A percentile compares a stretch with the other conserved stretches of the same genome.
phyloP scores from a whole-genome alignment of 1,140 invertebrate genomes.

The Papilio dardanus region DNA sequence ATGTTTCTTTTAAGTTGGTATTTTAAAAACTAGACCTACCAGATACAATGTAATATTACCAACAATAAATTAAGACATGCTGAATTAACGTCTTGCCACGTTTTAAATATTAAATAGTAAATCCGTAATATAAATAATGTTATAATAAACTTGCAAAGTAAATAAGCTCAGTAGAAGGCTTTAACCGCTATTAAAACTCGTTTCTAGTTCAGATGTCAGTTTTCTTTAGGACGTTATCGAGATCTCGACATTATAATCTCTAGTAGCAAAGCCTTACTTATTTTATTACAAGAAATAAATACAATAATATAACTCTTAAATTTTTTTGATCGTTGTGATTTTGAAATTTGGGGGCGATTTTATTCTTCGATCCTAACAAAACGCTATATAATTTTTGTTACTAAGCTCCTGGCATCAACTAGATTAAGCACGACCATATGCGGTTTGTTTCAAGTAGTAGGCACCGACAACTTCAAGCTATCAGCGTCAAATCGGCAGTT shows the following conservation, averaged over 20 bases:
- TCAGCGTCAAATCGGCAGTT: not conserved
- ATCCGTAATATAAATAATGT: not conserved
- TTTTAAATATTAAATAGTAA: not conserved
- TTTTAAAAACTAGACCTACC: not conserved
- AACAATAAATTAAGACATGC: not conserved
- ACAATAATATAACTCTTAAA: no score
- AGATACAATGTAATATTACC: not conserved
- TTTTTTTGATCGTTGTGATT: no score
- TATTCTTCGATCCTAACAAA: no score
- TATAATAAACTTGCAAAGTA: not conserved
- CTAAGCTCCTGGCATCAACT: not conserved
- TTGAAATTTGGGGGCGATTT: no score
- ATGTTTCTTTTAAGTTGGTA: not conserved
- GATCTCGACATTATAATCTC: not conserved
- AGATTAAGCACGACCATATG: no score
- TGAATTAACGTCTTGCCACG: not conserved
- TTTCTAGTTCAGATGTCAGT: constrained; percentile 9
- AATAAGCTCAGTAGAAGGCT: not conserved
- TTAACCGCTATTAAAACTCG: constrained; percentile 1
- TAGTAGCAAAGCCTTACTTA: not conserved
- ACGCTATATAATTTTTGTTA: no score
- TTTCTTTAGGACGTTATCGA: not conserved
- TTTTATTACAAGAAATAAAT: not conserved
- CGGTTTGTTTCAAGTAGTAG: no score
- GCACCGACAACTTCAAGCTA: not conserved